phyloP scores from a whole-genome alignment of 2,888 invertebrate species.

The Acholoe squamosa region DNA sequence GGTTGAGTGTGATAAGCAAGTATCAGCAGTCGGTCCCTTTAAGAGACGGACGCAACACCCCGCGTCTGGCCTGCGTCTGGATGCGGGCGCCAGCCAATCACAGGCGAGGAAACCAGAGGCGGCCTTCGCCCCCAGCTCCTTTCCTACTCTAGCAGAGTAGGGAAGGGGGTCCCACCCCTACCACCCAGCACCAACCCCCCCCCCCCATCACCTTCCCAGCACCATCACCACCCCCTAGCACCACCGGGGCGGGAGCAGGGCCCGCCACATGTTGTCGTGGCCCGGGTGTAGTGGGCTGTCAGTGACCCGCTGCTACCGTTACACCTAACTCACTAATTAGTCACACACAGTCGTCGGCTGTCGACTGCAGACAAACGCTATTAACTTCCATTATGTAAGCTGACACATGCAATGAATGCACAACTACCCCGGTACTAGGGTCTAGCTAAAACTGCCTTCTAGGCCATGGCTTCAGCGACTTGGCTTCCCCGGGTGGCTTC shows the following conservation, averaged over 20 bases:
- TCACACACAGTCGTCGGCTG: conserved; percentile 37
- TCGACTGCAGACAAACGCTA: conserved; percentile 63
- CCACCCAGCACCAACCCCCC: background rate
- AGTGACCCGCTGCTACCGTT: conserved; percentile 54
- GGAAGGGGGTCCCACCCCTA: background rate
- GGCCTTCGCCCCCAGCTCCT: background rate
- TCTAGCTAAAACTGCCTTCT: background rate
- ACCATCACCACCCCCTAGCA: background rate
- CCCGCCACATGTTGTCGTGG: conserved; percentile 63
- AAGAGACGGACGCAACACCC: background rate
- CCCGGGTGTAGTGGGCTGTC: conserved; percentile 58
- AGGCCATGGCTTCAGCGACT: background rate
- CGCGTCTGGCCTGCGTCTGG: background rate
- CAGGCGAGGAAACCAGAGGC: conserved; percentile 15
- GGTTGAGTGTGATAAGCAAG: conserved; percentile 24
- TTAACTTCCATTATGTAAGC: conserved; percentile 64
- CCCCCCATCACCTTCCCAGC: background rate
- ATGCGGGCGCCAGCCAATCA: background rate
- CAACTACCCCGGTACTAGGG: background rate
- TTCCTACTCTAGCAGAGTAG: background rate
- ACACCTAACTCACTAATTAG: conserved; percentile 62
- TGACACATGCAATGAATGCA: conserved; percentile 54
- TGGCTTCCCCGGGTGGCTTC: background rate
- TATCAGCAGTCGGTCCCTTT: conserved; percentile 56
- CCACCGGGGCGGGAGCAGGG: conserved; percentile 33